Base-by-base conservation (phyloP, 2,888 invertebrate genomes). In the Hybos culiciformis region DNA sequence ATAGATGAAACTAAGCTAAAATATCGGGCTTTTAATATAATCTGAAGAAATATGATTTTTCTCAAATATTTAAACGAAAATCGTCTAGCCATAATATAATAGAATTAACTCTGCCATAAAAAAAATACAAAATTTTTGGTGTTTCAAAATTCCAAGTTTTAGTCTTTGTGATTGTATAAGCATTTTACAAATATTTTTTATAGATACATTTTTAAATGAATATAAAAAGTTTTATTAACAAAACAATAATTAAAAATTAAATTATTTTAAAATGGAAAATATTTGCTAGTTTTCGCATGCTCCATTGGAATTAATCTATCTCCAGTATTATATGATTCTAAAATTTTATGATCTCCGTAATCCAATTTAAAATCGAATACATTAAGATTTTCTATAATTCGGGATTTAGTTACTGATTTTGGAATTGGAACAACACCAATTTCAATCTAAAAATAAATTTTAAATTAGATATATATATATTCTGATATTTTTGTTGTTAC, bases 341-440 rank as follows among this genome's bases (percentile, higher is more conserved):
- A 60, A 3, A 66, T 50, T 0, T 57, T 53, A 11, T 73, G 62
- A 46, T 77, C 77, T 11, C 71, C 68, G 1, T 66, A 54, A n/a
- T 62, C 62, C 24, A 78, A 56, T 45, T 68, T 55, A 53, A 77
- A 77, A 57, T 77, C 73, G 47, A 77, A 77, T 1, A 77, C 59
- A 37, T 73, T 55, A 11, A 76, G 68, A 53, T 77, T 77, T 49
- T 71, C 62, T 39, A 62, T 55, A 15, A 77, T 64, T 11, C 75
- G 69, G 1, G 61, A 58, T 43, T 66, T 61, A 44, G 71, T 74
- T 0, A 70, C 68, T 0, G 76, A 73, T 57, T 75, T 76, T 2
- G 77, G 77, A 42, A 76, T 69, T 0, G 75, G 73, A 7, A 73
- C 64, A 1, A 68, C 54, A 14, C 70, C 71, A 37, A 70, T 58